Evolutionary conservation across 1,140 invertebrate genomes (phyloP), one percentile per base, ranked within the genome.

Genomic region (Armadillidium nasatum): DNA sequence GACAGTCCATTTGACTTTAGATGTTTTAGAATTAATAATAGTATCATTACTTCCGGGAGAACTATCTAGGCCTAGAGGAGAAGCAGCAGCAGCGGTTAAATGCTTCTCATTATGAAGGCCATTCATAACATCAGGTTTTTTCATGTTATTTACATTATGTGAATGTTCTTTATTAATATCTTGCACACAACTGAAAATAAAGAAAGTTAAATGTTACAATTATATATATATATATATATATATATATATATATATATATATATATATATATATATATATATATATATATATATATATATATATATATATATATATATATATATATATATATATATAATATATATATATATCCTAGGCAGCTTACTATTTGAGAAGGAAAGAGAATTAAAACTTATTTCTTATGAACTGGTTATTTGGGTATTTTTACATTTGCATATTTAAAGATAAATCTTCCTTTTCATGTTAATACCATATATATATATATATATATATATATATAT

Each of bases 91-190:
- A 2, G 11, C 19, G 7, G 11, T 60, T 7, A 60, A 60, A 19
- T 19, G 50, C 19, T 13, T 19, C 50, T 60, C 50, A 15, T 60
- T 60, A 19, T 60, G 50, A 60, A 60, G 50, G 50, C 50, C 50
- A 60, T 60, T 60, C 50, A 60, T 60, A 60, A 60, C 50, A 60
- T 60, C 50, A 15, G 50, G 50, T 60, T 60, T 60, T 60, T 60
- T 60, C 11, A 60, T 19, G 19, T 60, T 60, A 60, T 13, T 60
- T 19, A 60, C 50, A 60, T 60, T 19, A 60, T 60, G 50, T 60
- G 50, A 15, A 15, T 13, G 50, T 15, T 60, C 19, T 19, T 60
- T 60, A 15, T 60, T 60, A 19, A 60, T 60, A 60, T 19, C 50
- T 15, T 60, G 50, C 50, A 60, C 50, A 60, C 50, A 15, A 19